phyloP scores from a whole-genome alignment of 2,888 invertebrate species.

The Zootermopsis nevadensis region DNA sequence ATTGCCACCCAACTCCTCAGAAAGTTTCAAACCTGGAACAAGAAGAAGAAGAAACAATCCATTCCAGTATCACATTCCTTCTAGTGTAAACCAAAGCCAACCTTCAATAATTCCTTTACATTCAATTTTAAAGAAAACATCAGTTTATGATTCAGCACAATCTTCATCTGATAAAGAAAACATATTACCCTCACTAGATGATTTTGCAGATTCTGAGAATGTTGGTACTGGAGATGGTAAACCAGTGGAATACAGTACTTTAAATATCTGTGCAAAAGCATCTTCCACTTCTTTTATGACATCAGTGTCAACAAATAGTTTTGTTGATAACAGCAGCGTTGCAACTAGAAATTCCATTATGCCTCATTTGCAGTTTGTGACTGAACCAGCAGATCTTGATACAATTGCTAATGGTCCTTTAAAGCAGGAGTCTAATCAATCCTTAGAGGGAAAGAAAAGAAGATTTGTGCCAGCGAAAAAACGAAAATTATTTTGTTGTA shows the following conservation, averaged over 20 bases:
- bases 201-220: background rate
- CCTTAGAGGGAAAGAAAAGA: background rate
- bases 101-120: background rate
- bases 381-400: background rate
- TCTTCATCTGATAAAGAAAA: background rate
- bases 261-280: background rate
- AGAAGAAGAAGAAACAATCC: background rate
- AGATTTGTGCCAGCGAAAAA: slow-evolving; percentile 19
- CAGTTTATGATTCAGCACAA: background rate
- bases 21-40: background rate
- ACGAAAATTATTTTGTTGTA: slow-evolving; percentile 11
- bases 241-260: background rate
- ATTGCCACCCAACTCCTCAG: background rate
- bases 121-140: background rate
- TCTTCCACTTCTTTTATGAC: background rate
- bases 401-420: background rate
- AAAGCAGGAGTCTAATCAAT: background rate
- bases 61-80: background rate
- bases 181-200: background rate
- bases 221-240: background rate
- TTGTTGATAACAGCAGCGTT: background rate
- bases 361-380: background rate
- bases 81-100: background rate
- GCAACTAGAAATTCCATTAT: background rate
- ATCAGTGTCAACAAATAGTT: too few species aligned